phyloP scores from a whole-genome alignment of 35 echinoderm and acorn worm genomes.

The Lytechinus pictus region DNA sequence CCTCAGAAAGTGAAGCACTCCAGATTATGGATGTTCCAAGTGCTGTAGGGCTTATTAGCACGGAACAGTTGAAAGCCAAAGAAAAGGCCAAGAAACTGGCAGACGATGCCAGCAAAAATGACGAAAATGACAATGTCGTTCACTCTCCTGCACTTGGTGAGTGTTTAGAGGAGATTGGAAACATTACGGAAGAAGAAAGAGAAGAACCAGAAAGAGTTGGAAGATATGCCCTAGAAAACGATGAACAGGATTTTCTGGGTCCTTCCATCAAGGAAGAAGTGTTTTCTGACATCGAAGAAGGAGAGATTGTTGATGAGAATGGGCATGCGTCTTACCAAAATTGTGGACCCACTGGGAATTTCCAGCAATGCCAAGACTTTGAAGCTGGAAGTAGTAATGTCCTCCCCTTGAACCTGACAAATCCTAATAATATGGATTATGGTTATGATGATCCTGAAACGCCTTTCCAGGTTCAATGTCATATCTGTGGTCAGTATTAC shows the following conservation, averaged over 20 bases:
- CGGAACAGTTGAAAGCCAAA: conserved; percentile 29
- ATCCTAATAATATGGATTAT: neutral
- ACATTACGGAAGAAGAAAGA: neutral
- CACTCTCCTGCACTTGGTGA: neutral
- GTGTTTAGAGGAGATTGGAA: neutral
- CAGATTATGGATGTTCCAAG: neutral
- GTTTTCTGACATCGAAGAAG: neutral
- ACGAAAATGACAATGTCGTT: neutral
- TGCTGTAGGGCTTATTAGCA: conserved; percentile 42
- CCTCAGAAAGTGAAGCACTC: neutral
- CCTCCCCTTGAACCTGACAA: neutral
- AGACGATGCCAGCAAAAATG: neutral
- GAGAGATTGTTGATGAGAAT: neutral
- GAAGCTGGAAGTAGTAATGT: neutral
- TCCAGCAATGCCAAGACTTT: neutral
- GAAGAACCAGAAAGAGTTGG: neutral
- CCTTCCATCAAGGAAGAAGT: neutral
- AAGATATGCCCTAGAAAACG: neutral
- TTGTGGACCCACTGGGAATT: neutral
- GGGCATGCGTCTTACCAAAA: neutral
- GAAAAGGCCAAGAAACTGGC: neutral
- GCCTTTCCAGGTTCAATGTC: neutral
- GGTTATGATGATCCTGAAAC: neutral
- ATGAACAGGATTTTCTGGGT: neutral
- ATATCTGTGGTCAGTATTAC: conserved; percentile 31